Evolutionary conservation across 2,888 invertebrate genomes (phyloP).

Genomic region (Holacanthella duospinosa): DNA sequence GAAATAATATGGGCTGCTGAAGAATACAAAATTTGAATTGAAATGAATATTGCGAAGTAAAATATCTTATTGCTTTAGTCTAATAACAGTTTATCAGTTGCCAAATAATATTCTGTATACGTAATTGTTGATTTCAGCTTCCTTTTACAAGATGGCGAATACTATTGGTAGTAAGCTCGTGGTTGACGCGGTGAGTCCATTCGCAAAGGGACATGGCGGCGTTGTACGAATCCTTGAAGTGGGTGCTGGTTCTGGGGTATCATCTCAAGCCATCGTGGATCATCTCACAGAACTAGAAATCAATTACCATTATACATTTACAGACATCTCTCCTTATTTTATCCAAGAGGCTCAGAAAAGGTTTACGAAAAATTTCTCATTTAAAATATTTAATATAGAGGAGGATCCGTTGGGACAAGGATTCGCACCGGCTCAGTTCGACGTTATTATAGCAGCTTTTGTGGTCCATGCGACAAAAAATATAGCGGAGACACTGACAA

Average conservation of each 20-base stretch:
- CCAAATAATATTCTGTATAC: too few relatives aligned
- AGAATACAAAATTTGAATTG: too few relatives aligned
- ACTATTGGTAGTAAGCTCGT: neutral
- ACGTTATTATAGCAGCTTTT: conserved; percentile 9
- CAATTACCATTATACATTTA: conserved; percentile 16
- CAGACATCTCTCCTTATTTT: conserved; percentile 20
- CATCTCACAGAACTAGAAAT: conserved; percentile 7
- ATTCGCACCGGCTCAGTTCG: conserved; percentile 19
- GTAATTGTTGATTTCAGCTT: too few relatives aligned
- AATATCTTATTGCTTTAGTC: too few relatives aligned
- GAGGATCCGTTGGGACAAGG: conserved; percentile 23
- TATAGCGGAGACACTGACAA: neutral
- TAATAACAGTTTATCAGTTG: too few relatives aligned
- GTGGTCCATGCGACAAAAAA: conserved; percentile 9
- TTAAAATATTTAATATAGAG: conserved; percentile 18
- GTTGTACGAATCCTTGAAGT: conserved; percentile 17
- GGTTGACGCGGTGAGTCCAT: neutral
- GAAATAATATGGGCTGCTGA: too few relatives aligned
- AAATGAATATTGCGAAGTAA: too few relatives aligned
- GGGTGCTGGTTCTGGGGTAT: conserved; percentile 18
- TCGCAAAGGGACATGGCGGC: neutral
- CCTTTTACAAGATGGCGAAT: neutral
- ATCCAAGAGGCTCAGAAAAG: conserved; percentile 13
- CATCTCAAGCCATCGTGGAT: conserved; percentile 6
- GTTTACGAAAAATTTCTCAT: conserved; percentile 15